Evolutionary conservation across 2,113 vertebrate genomes (phyloP).

Genomic region (Paramormyrops kingsleyae): DNA sequence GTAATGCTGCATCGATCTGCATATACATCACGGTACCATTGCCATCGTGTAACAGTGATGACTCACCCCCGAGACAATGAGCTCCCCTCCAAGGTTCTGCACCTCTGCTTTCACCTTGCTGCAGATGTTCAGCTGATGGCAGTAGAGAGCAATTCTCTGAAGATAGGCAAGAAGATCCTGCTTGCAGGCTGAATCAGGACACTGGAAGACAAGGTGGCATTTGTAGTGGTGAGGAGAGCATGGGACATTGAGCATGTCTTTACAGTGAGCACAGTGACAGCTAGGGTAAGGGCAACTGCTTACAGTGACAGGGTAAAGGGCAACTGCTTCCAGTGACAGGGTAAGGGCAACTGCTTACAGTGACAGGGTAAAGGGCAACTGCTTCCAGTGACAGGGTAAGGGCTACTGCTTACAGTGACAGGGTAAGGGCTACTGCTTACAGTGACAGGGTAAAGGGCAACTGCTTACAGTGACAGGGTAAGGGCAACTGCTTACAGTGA

Average conservation of each 20-base stretch:
- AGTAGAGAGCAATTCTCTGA: constrained; percentile 77
- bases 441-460: neutral
- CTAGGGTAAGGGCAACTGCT: neutral
- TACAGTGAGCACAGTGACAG: neutral
- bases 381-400: too few species aligned
- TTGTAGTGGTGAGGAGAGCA: neutral
- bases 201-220: constrained; percentile 49
- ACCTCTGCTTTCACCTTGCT: constrained; percentile 82
- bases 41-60: neutral
- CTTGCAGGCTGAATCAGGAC: constrained; percentile 78
- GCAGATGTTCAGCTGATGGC: constrained; percentile 80
- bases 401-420: too few species aligned
- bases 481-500: neutral
- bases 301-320: too few species aligned
- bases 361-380: too few species aligned
- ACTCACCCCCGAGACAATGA: constrained; percentile 82
- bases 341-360: too few species aligned
- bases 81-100: constrained; percentile 78
- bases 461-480: neutral
- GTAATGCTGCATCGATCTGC: neutral
- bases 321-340: too few species aligned
- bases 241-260: neutral
- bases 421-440: too few species aligned
- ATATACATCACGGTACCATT: neutral
- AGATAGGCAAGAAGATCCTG: constrained; percentile 77